Percentiles rank a stretch among this genome's conserved stretches.
Conservation (phyloP, 2,797 vertebrate species). For the Gymnoscopelus braueri region DNA sequence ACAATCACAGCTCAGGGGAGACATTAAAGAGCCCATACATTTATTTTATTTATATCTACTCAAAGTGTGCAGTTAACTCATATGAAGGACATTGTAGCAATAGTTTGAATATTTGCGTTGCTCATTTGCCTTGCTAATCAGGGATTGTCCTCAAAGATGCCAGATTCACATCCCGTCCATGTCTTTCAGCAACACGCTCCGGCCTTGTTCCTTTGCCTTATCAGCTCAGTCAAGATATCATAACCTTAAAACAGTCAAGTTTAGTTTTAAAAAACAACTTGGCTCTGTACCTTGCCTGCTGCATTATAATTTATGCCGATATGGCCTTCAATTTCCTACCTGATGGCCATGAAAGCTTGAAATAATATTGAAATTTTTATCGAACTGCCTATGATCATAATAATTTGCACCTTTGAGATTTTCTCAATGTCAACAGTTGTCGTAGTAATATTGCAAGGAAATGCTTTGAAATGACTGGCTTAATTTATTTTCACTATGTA, state of each 20-base stretch:
- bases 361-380: too few relatives aligned
- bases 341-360: too few relatives aligned
- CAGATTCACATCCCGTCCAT: conserved; percentile 34
- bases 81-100: conserved; percentile 11
- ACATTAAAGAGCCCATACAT: conserved; percentile 19
- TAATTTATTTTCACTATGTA: too few relatives aligned
- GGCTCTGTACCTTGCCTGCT: conserved; percentile 3
- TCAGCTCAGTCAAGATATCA: conserved; percentile 31
- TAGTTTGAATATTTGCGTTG: conserved; percentile 7
- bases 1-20: conserved; percentile 60
- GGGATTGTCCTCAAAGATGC: conserved; percentile 28
- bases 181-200: not conserved
- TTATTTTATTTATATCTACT: not conserved
- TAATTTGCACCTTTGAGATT: not conserved
- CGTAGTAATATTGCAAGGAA: conserved; percentile 3
- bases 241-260: conserved; percentile 5
- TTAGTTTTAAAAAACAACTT: not conserved
- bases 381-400: too few relatives aligned
- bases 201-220: conserved; percentile 63
- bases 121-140: conserved; percentile 35
- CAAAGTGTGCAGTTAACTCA: conserved; percentile 5
- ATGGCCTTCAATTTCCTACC: too few relatives aligned
- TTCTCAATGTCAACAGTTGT: not conserved
- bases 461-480: not conserved
- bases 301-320: conserved; percentile 13